These are phyloP conservation scores for Tinea pellionella DNA, from an alignment of 2,888 invertebrate genomes.

Conservation along the genomic window DNA sequence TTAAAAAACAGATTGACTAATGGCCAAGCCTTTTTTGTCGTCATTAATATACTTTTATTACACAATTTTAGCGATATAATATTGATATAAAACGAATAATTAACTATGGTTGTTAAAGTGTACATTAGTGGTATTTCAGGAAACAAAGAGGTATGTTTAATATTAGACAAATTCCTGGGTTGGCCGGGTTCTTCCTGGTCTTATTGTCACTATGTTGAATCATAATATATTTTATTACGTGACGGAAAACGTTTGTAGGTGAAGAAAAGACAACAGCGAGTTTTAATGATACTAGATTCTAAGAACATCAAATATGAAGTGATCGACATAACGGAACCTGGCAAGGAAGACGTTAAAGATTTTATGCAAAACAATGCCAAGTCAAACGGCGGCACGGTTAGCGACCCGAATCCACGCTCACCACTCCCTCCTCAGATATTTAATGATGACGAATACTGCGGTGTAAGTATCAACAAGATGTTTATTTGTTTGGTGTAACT, in stretches of 20 bases:
- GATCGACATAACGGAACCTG: conserved; percentile 96
- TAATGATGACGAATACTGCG: conserved; percentile 91
- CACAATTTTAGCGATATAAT: conserved; percentile 36
- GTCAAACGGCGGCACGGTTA: conserved; percentile 77
- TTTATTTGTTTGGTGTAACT: background rate
- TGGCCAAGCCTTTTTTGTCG: conserved; percentile 64
- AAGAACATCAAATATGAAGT: conserved; percentile 89
- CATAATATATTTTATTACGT: conserved; percentile 51
- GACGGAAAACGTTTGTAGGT: conserved; percentile 74
- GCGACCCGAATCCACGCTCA: conserved; percentile 79
- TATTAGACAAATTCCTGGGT: conserved; percentile 48
- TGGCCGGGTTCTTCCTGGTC: conserved; percentile 44
- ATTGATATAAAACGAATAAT: conserved; percentile 30
- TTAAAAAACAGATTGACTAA: conserved; percentile 35
- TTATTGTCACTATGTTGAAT: conserved; percentile 45
- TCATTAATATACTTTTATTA: conserved; percentile 36
- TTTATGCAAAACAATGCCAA: conserved; percentile 92
- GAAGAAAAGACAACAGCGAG: conserved; percentile 94
- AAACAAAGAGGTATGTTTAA: conserved; percentile 87
- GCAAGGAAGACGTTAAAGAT: conserved; percentile 86
- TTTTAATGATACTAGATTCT: conserved; percentile 92
- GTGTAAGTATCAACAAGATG: conserved; percentile 72
- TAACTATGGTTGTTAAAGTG: conserved; percentile 87
- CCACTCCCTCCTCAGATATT: conserved; percentile 95
- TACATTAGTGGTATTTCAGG: conserved; percentile 94